These are phyloP conservation scores for Nemapogon koenigi DNA, from an alignment of 2,888 invertebrate species.

Conservation along the genomic window DNA sequence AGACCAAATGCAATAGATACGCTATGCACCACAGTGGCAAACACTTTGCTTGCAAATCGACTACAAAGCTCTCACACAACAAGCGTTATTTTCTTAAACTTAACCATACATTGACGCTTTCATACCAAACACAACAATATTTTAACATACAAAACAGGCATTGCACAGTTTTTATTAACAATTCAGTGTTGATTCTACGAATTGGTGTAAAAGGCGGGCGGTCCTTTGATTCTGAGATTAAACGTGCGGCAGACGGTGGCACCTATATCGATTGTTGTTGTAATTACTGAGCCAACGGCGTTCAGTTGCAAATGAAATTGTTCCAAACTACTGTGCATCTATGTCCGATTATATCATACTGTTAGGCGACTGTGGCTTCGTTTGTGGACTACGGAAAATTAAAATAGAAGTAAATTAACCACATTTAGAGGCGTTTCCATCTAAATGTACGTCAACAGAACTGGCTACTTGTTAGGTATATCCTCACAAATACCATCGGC, in stretches of 20 bases:
- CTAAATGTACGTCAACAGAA: no score
- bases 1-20: constrained; percentile 8
- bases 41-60: constrained; percentile 6
- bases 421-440: no score
- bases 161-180: background rate
- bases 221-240: constrained; percentile 64
- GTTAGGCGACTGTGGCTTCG: no score
- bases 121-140: background rate
- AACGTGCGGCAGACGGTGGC: constrained; percentile 65
- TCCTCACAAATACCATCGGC: no score
- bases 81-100: constrained; percentile 2
- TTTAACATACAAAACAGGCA: background rate
- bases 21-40: constrained; percentile 7
- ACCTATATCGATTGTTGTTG: constrained; percentile 66
- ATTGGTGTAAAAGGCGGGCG: constrained; percentile 51
- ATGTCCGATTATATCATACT: no score
- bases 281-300: constrained; percentile 61
- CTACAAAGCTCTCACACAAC: constrained; percentile 5
- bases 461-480: no score
- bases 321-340: no score
- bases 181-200: constrained; percentile 25
- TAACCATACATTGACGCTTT: background rate
- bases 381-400: no score
- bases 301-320: constrained; percentile 65
- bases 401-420: no score